Base-by-base conservation (phyloP, 2,888 invertebrate genomes). In the Sarcophaga rosellei region DNA sequence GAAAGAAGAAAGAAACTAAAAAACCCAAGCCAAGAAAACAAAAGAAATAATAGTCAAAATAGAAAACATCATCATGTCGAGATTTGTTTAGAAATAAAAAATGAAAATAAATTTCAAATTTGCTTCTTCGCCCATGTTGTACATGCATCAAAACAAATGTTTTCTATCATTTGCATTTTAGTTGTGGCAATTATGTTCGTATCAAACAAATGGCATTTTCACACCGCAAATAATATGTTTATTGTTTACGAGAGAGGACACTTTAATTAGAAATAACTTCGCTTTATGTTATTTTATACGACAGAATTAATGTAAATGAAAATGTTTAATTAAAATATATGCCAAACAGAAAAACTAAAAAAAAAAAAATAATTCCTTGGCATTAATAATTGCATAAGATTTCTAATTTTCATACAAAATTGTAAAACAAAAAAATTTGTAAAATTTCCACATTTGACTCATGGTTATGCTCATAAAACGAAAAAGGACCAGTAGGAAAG, bases 21-120 rank as follows among this genome's bases (percentile, higher is more conserved):
- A n/a, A n/a, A n/a, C n/a, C 63, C 44, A n/a, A 66, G 20, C 0
- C 25, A 66, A 75, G 53, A 75, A 65, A 53, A 47, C 15, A 74
- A 35, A 35, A 6, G 15, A 59, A 79, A 76, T 53, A 76, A 76
- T 47, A 63, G 69, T 59, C 45, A 35, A 75, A 44, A 66, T 23
- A 15, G 12, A 76, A 74, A 79, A 75, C 72, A 73, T 80, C 83
- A 86, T 73, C 68, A 77, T 80, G 79, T 80, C 80, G 68, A 35
- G 76, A 80, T 83, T 86, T 83, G 83, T 86, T 57, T 62, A 74
- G 77, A 83, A 86, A 75, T 82, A 66, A 77, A 82, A 82, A 77
- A 66, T 77, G 62, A 77, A 77, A 77, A 80, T 15, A 86, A 86
- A 81, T 86, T 86, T 84, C 77, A 78, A 86, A 84, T 86, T 86